Conservation (phyloP, 53 echinoderm and acorn worm species). For the Temnopleurus reevesii region DNA sequence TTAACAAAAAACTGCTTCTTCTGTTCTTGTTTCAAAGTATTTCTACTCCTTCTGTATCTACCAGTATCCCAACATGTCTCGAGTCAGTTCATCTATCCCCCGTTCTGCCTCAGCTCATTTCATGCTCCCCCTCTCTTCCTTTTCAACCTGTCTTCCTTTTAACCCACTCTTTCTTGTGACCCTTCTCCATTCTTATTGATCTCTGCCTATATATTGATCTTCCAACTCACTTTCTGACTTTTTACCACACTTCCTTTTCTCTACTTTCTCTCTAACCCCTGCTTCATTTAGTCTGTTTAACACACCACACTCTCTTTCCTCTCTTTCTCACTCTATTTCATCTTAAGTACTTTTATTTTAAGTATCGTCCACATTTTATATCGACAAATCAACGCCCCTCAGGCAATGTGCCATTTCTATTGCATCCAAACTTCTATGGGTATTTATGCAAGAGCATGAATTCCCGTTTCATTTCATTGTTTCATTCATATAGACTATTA, state of each 20-base stretch:
- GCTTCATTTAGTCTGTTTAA: not conserved
- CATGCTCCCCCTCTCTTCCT: not conserved
- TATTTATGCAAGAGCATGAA: not conserved
- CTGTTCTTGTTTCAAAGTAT: no score
- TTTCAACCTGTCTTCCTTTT: not conserved
- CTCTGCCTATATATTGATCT: no score
- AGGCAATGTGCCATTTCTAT: not conserved
- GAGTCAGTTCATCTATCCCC: no score
- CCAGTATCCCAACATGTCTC: no score
- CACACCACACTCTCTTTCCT: not conserved
- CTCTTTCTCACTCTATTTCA: not conserved
- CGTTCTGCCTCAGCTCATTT: no score
- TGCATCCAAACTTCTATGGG: not conserved
- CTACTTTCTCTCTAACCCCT: not conserved
- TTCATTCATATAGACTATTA: not conserved
- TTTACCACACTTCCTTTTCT: not conserved
- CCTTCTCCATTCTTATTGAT: not conserved
- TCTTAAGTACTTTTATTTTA: not conserved
- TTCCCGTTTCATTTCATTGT: not conserved
- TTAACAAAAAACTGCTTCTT: no score
- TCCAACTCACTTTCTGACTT: not conserved
- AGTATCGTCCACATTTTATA: not conserved
- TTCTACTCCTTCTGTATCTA: no score
- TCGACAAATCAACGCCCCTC: not conserved
- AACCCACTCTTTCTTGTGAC: no score